Base-by-base conservation (phyloP, 37 sponge, comb jelly and placozoan genomes). In the Beroe ovata region DNA sequence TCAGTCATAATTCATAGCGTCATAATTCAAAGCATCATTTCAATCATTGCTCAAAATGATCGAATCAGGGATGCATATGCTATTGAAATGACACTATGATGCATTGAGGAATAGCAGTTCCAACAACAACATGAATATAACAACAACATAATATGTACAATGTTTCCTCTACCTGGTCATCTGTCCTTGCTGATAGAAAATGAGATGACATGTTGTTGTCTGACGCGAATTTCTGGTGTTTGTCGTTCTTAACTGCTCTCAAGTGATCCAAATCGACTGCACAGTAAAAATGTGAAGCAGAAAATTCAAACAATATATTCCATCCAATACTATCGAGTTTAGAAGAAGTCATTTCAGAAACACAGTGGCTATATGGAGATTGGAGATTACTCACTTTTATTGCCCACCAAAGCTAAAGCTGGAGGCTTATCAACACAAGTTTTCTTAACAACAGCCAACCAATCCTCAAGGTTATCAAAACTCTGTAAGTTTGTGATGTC, bases 391-490 rank as follows among this genome's bases (percentile, higher is more conserved):
- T 64, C 59, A 94, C 94, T 84, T 91, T 97, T 97, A 64, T 97
- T 97, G 0, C 91, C 98, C 6, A 97, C 98, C 29, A 97, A 90
- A 3, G 93, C 95, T 14, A 94, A 30, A 28, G 91, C 89, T 18
- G 98, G 98, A 33, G 33, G 77, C 8, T 22, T 64, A 0, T 77
- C 64, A 26, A 90, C 91, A 20, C 90, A 92, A 0, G 90, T 91
- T 34, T 84, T 92, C 42, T 90, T 91, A 25, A 95, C 91, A 38
- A 89, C 84, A 18, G 92, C 88, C 32, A 92, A 25, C 98, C 98
- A 97, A 19, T 97, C 98, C 14, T 97, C 94, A 19, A 97, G 71
- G 47, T 97, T 94, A 34, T 93, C 95, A 94, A 97, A 97, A 62
- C 94, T 95, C 20, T 93, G 92, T 37, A 92, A 91, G 89, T 97